Conservation (phyloP, 2,113 vertebrate species). For the Forbesichthys agassizii region DNA sequence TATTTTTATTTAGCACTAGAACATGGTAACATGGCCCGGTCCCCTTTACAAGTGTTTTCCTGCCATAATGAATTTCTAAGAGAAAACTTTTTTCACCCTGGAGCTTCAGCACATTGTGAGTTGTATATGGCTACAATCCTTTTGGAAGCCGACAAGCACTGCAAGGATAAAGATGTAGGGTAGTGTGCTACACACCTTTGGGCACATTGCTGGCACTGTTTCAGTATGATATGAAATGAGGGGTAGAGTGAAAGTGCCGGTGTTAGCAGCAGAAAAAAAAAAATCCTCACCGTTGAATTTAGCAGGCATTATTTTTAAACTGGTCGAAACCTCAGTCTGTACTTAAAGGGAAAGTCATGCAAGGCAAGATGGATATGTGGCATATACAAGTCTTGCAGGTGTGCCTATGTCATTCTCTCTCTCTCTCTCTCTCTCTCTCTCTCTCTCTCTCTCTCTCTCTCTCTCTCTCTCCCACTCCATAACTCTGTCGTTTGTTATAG, state of each 20-base stretch:
- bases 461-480: slow-evolving; percentile 10
- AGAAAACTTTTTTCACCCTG: slow-evolving; percentile 24
- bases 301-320: slow-evolving; percentile 61
- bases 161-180: slow-evolving; percentile 42
- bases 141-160: slow-evolving; percentile 9
- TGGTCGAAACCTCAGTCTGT: slow-evolving; percentile 73
- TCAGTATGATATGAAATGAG: slow-evolving; percentile 36
- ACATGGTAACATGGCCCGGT: slow-evolving; percentile 15
- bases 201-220: slow-evolving; percentile 47
- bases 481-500: slow-evolving; percentile 37
- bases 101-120: slow-evolving; percentile 10
- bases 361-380: slow-evolving; percentile 82
- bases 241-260: slow-evolving; percentile 39
- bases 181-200: slow-evolving; percentile 48
- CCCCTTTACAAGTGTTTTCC: slow-evolving; percentile 29
- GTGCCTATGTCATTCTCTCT: slow-evolving; percentile 46
- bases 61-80: slow-evolving; percentile 31
- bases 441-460: background rate
- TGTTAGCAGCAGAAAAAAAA: slow-evolving; percentile 42
- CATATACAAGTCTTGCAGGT: slow-evolving; percentile 76
- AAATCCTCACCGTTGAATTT: slow-evolving; percentile 47
- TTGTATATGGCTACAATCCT: slow-evolving; percentile 26
- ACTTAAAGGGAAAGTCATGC: slow-evolving; percentile 78
- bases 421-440: slow-evolving; percentile 1
- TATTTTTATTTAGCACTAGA: slow-evolving; percentile 1